phyloP scores from a whole-genome alignment of 1,140 invertebrate genomes.

The Thereuonema tuberculata region DNA sequence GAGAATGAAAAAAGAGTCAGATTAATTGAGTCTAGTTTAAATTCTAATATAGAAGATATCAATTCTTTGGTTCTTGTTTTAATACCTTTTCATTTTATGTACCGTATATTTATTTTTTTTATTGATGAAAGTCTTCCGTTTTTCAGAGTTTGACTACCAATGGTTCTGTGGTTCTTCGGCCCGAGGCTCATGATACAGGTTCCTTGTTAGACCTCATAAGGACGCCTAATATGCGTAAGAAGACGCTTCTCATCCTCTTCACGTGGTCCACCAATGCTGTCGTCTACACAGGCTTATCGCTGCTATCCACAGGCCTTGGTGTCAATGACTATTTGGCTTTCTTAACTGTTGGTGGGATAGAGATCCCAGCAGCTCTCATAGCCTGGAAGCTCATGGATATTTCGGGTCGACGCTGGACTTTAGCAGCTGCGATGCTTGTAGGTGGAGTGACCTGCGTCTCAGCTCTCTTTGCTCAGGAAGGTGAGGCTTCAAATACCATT shows the following conservation, averaged over 20 bases:
- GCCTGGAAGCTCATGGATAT: constrained; percentile 22
- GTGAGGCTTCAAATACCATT: constrained; percentile 11
- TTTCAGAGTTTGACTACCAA: too few relatives aligned
- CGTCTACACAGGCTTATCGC: constrained; percentile 66
- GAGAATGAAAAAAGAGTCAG: too few relatives aligned
- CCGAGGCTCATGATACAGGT: too few relatives aligned
- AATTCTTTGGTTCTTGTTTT: too few relatives aligned
- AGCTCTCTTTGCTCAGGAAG: constrained; percentile 22
- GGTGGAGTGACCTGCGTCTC: constrained; percentile 25
- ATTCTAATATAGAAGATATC: too few relatives aligned
- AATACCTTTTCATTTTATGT: too few relatives aligned
- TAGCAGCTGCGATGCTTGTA: constrained; percentile 21
- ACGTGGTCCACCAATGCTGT: constrained; percentile 72
- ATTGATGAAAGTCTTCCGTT: too few relatives aligned
- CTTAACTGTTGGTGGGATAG: constrained; percentile 41
- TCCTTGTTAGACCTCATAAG: constrained; percentile 40
- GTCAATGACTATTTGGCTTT: constrained; percentile 53
- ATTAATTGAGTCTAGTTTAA: too few relatives aligned
- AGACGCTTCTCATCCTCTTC: constrained; percentile 65
- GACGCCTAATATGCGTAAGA: constrained; percentile 56
- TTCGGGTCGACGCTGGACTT: constrained; percentile 26
- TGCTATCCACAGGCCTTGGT: constrained; percentile 59
- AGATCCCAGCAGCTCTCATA: constrained; percentile 23
- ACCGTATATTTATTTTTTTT: too few relatives aligned
- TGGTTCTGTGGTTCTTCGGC: too few relatives aligned